These are phyloP conservation scores for Psix sp. DNA, from an alignment of 1,140 invertebrate species.

Conservation along the genomic window DNA sequence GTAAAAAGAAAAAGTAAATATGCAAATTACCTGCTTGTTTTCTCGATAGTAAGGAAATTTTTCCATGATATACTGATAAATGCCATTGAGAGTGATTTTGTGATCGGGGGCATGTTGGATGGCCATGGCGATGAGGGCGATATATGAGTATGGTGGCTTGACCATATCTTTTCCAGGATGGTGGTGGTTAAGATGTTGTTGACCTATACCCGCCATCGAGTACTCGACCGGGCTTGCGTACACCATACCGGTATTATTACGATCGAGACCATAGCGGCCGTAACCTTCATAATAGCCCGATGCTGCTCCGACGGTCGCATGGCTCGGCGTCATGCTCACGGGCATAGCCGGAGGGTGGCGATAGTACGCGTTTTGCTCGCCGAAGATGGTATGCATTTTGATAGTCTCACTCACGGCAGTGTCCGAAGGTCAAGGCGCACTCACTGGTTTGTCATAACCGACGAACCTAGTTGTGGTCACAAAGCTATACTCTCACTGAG, in stretches of 20 bases:
- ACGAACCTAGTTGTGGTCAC: neutral
- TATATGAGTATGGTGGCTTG: conserved; percentile 98
- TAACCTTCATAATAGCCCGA: conserved; percentile 70
- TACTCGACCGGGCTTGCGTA: conserved; percentile 76
- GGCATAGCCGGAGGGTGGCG: conserved; percentile 75
- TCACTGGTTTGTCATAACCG: conserved; percentile 12
- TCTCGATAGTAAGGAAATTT: conserved; percentile 98
- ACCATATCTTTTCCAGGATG: conserved; percentile 88
- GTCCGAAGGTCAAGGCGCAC: conserved; percentile 10
- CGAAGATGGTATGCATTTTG: conserved; percentile 90
- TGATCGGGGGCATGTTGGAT: conserved; percentile 95
- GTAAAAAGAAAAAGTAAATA: neutral
- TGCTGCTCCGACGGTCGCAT: conserved; percentile 67
- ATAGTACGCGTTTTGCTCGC: conserved; percentile 88
- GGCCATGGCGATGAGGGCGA: conserved; percentile 98
- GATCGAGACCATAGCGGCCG: conserved; percentile 21
- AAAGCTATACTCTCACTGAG: neutral
- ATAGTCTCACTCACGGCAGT: neutral
- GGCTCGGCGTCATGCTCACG: conserved; percentile 72
- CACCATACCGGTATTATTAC: conserved; percentile 77
- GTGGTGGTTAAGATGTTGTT: conserved; percentile 82
- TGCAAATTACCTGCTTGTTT: conserved; percentile 81
- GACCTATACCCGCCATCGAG: conserved; percentile 77
- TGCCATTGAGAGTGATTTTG: conserved; percentile 97
- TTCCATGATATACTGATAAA: conserved; percentile 99